Percentiles rank a stretch among this genome's conserved stretches.
phyloP scores from a whole-genome alignment of 2,888 invertebrate genomes.

The Syritta pipiens region DNA sequence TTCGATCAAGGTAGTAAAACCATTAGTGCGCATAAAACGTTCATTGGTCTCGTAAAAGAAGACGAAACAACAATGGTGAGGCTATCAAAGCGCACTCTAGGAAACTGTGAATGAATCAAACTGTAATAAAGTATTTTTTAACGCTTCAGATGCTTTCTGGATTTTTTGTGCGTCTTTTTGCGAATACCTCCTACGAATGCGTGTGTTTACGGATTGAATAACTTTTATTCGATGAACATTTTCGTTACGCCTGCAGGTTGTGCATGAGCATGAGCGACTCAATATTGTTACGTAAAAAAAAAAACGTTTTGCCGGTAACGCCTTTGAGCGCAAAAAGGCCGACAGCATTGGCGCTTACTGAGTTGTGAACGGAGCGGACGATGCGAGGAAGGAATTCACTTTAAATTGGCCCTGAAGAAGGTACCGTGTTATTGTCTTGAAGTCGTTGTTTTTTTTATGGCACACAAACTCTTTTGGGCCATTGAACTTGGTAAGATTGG shows the following conservation, averaged over 20 bases:
- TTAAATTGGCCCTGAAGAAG: too few species aligned
- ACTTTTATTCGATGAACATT: constrained; percentile 46
- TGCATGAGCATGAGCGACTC: constrained; percentile 24
- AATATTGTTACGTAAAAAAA: constrained; percentile 37
- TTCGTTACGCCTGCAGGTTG: constrained; percentile 46
- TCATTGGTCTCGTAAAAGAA: constrained; percentile 27
- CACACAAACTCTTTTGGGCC: too few species aligned
- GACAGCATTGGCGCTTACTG: too few species aligned
- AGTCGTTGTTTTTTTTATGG: too few species aligned
- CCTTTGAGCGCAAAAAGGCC: too few species aligned
- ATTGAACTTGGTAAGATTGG: too few species aligned
- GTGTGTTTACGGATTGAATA: constrained; percentile 25
- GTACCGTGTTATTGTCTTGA: too few species aligned
- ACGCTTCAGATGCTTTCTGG: constrained; percentile 37
- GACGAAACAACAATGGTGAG: not conserved
- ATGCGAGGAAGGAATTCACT: too few species aligned
- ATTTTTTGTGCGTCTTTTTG: constrained; percentile 1
- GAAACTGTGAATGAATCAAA: constrained; percentile 34
- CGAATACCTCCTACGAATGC: not conserved
- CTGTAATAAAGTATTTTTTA: constrained; percentile 46
- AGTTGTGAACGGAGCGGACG: too few species aligned
- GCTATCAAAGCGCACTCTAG: constrained; percentile 15
- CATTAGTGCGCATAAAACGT: constrained; percentile 46
- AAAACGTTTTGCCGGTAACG: too few species aligned
- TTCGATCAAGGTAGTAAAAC: constrained; percentile 30